Evolutionary conservation across 1,140 invertebrate species (phyloP), one percentile per base, ranked within the genome.

Genomic region (Chlorops oryzae): DNA sequence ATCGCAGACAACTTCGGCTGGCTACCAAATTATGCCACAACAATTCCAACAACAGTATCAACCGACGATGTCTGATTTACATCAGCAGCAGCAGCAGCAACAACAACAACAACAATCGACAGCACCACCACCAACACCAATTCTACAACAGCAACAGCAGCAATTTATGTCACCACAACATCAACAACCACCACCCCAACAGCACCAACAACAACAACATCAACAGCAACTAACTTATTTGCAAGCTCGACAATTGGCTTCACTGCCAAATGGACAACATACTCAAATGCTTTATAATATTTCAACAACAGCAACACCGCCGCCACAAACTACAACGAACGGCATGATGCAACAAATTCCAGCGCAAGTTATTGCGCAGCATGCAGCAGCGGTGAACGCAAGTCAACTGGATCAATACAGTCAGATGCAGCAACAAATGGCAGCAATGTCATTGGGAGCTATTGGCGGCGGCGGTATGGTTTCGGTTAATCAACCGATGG

Each of bases 341-440:
- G 43, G 48, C 46, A 45, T 44, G 17, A 44, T 57, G n/a, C 47
- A 51, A 34, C 51, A 43, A 35, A 32, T 38, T 17, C 28, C 55
- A 23, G 50, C 51, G 9, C 51, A 55, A 51, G 9, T 54, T 38
- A 28, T 5, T 55, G 43, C 34, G n/a, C 54, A 51, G 27, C 52
- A 52, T 45, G 23, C 13, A 39, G 39, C 45, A 52, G 18, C 48
- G 47, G 28, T 44, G 48, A 28, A 55, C 44, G 25, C 24, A 4
- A 52, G 40, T 42, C 17, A 32, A 45, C n/a, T 20, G 7, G 45
- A 55, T 15, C 59, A 68, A 57, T 69, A 57, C 24, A 63, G 57
- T 54, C 65, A 70, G 49, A 47, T 68, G 22, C 68, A 71, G 47
- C 65, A 68, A 34, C 67, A 69, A 55, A 69, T 68, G 62, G 60